Evolutionary conservation across 1,140 invertebrate genomes (phyloP), one percentile per base, ranked within the genome.

Genomic region (Agrypnia vestita): DNA sequence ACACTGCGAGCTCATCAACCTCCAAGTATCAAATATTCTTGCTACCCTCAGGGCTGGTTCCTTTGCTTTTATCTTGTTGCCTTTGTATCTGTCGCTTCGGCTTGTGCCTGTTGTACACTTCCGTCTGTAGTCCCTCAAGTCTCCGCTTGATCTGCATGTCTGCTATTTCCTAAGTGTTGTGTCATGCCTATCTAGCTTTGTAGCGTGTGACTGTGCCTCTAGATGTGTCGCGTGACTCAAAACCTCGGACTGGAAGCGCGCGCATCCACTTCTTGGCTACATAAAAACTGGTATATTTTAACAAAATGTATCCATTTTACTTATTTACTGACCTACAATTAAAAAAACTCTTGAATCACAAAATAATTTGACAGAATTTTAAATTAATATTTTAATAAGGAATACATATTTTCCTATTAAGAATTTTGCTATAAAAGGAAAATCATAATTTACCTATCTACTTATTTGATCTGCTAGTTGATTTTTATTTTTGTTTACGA

Each of bases 21-120:
- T 83, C 82, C 82, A 83, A 83, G 82, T 83, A 83, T 83, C 82
- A 83, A 83, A 80, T 19, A 81, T 79, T 83, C 79, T 83, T 79
- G 76, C 77, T 79, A 73, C 81, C 76, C 82, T 75, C 55, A 15
- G 69, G 69, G 69, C 51, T 69, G 71, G 56, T 35, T 49, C 56
- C 61, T 49, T 77, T 51, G 82, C 67, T 69, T 35, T 49, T 82
- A 73, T 77, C 77, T 80, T 56, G 75, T 53, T n/a, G 47, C 59
- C 77, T 82, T 79, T 78, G 61, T 79, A 78, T 64, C 78, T 82
- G 78, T 80, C 78, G 78, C 78, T 80, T 82, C 76, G 72, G 69
- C 73, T 79, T 82, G 80, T 76, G 80, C 76, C 62, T 82, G 76
- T 59, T 75, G 56, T 55, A 49, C 67, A 77, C 47, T 64, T 56